Conservation (phyloP, 2,888 invertebrate species). For the Drosophila rellima region DNA sequence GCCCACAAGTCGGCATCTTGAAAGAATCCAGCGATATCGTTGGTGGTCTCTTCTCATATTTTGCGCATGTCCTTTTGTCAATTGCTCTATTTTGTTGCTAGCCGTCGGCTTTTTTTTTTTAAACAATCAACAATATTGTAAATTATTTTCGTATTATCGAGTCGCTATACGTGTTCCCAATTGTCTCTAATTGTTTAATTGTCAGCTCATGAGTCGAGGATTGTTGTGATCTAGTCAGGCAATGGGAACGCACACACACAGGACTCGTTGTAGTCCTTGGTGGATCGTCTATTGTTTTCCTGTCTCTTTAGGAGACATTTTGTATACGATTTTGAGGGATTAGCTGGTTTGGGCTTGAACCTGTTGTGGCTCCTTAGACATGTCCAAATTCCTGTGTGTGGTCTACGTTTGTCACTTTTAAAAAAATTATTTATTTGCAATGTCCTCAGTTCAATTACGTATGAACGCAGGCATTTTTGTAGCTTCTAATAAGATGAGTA, state of each 20-base stretch:
- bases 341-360: slow-evolving; percentile 53
- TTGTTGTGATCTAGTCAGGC: slow-evolving; percentile 40
- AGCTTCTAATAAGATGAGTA: slow-evolving; percentile 3
- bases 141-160: slow-evolving; percentile 84
- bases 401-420: slow-evolving; percentile 40
- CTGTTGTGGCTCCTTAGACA: slow-evolving; percentile 54
- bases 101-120: slow-evolving; percentile 37
- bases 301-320: slow-evolving; percentile 66
- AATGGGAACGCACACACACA: slow-evolving; percentile 37
- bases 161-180: slow-evolving; percentile 66
- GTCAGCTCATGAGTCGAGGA: slow-evolving; percentile 65
- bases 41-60: slow-evolving; percentile 70
- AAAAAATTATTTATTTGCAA: slow-evolving; percentile 24
- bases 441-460: slow-evolving; percentile 54
- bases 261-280: slow-evolving; percentile 9
- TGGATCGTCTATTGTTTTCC: slow-evolving; percentile 54
- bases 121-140: slow-evolving; percentile 55
- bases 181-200: slow-evolving; percentile 84
- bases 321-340: slow-evolving; percentile 62
- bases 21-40: slow-evolving; percentile 54
- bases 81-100: slow-evolving; percentile 76
- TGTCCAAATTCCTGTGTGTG: slow-evolving; percentile 57
- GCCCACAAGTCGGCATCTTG: slow-evolving; percentile 71
- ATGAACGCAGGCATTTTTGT: slow-evolving; percentile 26
- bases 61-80: slow-evolving; percentile 72